These are phyloP conservation scores for Eristalis tenax DNA, from an alignment of 2,888 invertebrate genomes.

Conservation along the genomic window DNA sequence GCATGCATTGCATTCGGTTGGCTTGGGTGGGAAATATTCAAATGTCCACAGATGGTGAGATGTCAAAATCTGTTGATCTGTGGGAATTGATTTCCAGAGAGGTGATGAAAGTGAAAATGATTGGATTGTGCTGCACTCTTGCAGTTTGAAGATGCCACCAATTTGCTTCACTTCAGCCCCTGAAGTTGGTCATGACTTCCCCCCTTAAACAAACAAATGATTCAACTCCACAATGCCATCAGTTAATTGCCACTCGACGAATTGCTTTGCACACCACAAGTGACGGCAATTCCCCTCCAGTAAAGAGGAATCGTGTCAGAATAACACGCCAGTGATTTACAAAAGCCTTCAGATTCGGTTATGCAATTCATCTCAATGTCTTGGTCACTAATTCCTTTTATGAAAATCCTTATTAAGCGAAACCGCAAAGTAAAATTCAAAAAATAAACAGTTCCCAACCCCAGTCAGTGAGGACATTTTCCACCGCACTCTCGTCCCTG, in stretches of 20 bases:
- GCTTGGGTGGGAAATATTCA: background rate
- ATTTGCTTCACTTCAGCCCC: too few relatives aligned
- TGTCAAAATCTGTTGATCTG: background rate
- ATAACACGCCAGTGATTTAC: background rate
- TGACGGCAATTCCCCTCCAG: background rate
- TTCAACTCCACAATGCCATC: too few relatives aligned
- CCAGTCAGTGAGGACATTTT: too few relatives aligned
- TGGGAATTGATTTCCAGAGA: background rate
- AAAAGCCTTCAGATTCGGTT: background rate
- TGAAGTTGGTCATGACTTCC: background rate
- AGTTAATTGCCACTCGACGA: too few relatives aligned
- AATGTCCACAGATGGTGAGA: background rate
- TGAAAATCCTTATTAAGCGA: constrained; percentile 5
- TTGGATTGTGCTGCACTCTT: background rate
- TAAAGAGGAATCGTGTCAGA: background rate
- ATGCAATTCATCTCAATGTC: background rate
- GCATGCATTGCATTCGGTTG: background rate
- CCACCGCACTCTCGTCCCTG: background rate
- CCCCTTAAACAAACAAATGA: too few relatives aligned
- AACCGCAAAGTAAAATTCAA: constrained; percentile 7
- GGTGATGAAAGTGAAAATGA: background rate
- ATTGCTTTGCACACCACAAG: background rate
- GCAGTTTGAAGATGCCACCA: too few relatives aligned
- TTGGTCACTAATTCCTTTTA: constrained; percentile 22
- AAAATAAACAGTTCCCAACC: constrained; percentile 31